A percentile compares a stretch with the other conserved stretches of the same genome.
phyloP scores from a whole-genome alignment of 2,888 invertebrate species.

The Acleris laterana region DNA sequence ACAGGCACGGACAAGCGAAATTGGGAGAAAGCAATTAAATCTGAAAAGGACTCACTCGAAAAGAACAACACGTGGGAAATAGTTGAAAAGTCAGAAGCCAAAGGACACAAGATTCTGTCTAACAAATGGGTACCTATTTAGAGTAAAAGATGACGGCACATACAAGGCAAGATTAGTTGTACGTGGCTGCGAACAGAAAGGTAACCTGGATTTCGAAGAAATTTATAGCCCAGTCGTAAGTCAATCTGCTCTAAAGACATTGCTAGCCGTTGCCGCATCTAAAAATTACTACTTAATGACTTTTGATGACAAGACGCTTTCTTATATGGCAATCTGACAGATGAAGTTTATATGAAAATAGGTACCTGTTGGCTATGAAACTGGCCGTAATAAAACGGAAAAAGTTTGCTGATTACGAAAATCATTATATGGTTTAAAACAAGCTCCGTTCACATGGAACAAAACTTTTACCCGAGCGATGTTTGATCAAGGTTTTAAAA shows the following conservation, averaged over 20 bases:
- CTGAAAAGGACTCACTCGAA: no score
- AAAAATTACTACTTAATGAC: background rate
- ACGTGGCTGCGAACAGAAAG: constrained; percentile 6
- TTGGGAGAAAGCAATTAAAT: no score
- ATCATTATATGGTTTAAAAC: background rate
- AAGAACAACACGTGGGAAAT: no score
- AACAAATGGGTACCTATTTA: constrained; percentile 11
- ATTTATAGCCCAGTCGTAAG: constrained; percentile 5
- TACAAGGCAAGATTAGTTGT: constrained; percentile 11
- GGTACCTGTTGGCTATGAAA: background rate
- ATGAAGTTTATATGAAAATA: background rate
- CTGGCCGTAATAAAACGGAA: background rate
- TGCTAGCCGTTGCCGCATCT: background rate
- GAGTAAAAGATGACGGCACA: constrained; percentile 11
- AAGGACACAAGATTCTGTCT: constrained; percentile 7
- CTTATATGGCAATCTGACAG: background rate
- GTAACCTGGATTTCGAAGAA: background rate
- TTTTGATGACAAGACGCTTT: constrained; percentile 4
- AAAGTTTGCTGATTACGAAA: background rate
- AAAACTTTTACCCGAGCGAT: background rate
- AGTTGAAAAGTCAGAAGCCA: constrained; percentile 10
- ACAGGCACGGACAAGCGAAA: no score
- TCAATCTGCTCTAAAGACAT: constrained; percentile 2
- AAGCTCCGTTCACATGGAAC: constrained; percentile 7
- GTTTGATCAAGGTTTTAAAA: background rate